phyloP scores from a whole-genome alignment of 2,797 vertebrate genomes.

The Lagorchestes hirsutus region DNA sequence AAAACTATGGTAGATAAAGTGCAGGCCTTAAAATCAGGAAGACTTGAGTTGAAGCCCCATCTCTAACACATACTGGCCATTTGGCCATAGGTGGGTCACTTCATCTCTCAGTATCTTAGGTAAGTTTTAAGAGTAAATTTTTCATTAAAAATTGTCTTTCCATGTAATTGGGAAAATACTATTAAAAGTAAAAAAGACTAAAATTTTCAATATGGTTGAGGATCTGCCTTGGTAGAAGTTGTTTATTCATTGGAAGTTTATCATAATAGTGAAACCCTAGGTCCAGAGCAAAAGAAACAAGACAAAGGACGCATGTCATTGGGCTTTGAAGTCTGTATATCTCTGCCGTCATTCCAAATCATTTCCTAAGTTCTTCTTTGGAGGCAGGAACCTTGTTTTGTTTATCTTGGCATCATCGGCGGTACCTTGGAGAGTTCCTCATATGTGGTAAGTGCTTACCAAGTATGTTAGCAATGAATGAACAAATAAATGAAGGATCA shows the following conservation, averaged over 20 bases:
- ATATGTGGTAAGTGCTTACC: not conserved
- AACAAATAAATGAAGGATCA: not conserved
- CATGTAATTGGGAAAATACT: not conserved
- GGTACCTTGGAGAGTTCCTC: not conserved
- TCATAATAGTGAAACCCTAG: not conserved
- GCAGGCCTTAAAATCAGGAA: not conserved
- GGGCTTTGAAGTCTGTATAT: not conserved
- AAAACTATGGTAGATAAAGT: not conserved
- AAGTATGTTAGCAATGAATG: not conserved
- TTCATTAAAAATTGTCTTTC: not conserved
- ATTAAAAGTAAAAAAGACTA: not conserved
- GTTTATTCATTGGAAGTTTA: not conserved
- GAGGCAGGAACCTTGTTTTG: not conserved
- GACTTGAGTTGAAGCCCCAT: not conserved
- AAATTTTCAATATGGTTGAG: not conserved
- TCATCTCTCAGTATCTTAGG: not conserved
- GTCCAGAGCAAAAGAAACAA: not conserved
- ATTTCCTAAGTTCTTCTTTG: not conserved
- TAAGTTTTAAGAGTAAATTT: not conserved
- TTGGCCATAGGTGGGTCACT: not conserved
- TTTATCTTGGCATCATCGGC: slow-evolving; percentile 20
- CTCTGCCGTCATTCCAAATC: not conserved
- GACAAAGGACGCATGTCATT: not conserved
- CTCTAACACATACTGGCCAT: not conserved
- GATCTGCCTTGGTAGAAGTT: not conserved